Conservation (phyloP, 2,113 vertebrate species). For the Otocyon megalotis region DNA sequence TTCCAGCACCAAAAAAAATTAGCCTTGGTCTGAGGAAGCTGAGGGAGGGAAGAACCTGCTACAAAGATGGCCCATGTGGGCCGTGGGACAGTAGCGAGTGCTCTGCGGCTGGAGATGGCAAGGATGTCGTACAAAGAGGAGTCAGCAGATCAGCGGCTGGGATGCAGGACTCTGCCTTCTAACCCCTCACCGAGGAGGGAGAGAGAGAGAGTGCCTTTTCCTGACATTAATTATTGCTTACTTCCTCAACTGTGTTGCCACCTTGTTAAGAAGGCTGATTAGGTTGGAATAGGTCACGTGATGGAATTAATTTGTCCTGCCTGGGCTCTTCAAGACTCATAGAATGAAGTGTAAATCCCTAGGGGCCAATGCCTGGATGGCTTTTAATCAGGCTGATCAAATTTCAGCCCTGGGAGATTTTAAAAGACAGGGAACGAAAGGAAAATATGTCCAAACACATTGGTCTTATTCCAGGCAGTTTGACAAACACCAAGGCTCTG, state of each 20-base stretch:
- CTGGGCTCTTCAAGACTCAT: background rate
- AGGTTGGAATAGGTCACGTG: background rate
- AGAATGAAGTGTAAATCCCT: slow-evolving; percentile 35
- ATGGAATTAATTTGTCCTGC: slow-evolving; percentile 61
- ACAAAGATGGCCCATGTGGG: background rate
- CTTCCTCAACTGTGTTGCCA: background rate
- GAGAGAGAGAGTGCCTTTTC: background rate
- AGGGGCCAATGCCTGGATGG: background rate
- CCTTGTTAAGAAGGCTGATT: slow-evolving; percentile 71
- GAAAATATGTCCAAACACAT: background rate
- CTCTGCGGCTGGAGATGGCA: background rate
- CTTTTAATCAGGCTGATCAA: slow-evolving; percentile 51
- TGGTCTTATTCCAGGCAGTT: background rate
- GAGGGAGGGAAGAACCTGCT: background rate
- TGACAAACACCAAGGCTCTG: background rate
- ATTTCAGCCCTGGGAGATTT: background rate
- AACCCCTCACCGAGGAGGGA: background rate
- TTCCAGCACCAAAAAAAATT: background rate
- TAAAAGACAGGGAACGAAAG: background rate
- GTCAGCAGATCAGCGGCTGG: background rate
- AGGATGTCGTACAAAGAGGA: too few relatives aligned
- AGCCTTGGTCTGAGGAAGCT: background rate
- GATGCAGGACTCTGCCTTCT: background rate
- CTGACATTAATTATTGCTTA: slow-evolving; percentile 29
- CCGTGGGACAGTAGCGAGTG: rapidly evolving